Base-by-base conservation (phyloP, 2,888 invertebrate species). In the Matsumyia berberina region DNA sequence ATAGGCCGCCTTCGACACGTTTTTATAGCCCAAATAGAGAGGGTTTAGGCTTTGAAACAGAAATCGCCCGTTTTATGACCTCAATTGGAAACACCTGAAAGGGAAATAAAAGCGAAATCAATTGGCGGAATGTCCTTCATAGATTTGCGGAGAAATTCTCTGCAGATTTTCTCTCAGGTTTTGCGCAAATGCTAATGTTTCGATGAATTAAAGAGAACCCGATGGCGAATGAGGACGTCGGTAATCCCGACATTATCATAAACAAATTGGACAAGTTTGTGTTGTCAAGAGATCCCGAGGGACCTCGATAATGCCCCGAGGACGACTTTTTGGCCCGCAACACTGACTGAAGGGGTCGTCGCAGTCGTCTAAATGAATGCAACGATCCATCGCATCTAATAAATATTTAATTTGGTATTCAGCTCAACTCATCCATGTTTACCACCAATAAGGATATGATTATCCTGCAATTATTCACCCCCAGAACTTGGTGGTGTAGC, bases 201-300 rank as follows among this genome's bases (percentile, higher is more conserved):
- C 15, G 31, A 53, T 42, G 31, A 24, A 78, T 67, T 78, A 82
- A 82, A 66, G 15, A 42, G 33, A 72, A 64, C 49, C 39, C 51
- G n/a, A 67, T 33, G 35, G 46, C 62, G 19, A 62, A 60, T 55
- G 15, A 42, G 37, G 9, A 44, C 15, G n/a, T 15, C 11, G 15
- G 31, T 87, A 88, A 88, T 86, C 80, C 89, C 86, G 87, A 89
- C 88, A 90, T 90, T 90, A 90, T 89, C 89, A 89, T 90, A 89
- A 90, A 88, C 89, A 90, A 90, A 90, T 90, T 89, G 90, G 87
- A 90, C 88, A 89, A 89, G 87, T 89, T 89, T 87, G 86, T 88
- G 87, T 88, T 88, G 87, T 89, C 89, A 33, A 62, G 5, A 51
- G 5, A 51, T 39, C 67, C 72, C 66, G 42, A 55, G 76, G 81